Evolutionary conservation across 2,888 invertebrate genomes (phyloP), one percentile per base, ranked within the genome.

Genomic region (Dicranocentrus wangi): DNA sequence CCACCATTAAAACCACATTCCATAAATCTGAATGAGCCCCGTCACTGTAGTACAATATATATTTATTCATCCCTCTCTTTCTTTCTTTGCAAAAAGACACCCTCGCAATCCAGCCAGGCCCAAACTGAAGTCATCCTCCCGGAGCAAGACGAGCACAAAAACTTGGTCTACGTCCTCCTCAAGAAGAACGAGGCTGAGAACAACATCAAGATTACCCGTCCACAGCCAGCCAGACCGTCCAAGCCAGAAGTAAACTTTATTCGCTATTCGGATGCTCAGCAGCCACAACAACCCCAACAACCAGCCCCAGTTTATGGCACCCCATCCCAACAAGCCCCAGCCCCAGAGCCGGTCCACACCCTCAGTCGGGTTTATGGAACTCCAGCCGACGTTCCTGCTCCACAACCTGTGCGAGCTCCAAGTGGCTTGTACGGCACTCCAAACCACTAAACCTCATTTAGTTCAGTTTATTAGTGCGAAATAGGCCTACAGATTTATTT

Each of bases 231-330:
- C 66, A 93, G 93, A 88, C 95, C 94, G 84, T 92, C 93, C 89
- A 95, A 95, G 90, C 95, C 95, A 79, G 95, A 95, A 90, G 95
- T 95, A 79, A 95, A 95, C 92, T 95, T 95, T 92, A 95, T 93
- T 32, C 61, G 72, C 5, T 72, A 92, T 92, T 93, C 23, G 0
- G 51, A 72, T 27, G 72, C 27, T 19, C 25, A 39, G 21, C 32
- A 27, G 1, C 43, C 0, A 1, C 60, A 42, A 32, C 51, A 43
- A 61, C 43, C 61, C 19, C 32, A 32, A 32, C 32, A 32, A 32
- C 72, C 72, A 47, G 58, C 51, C 15, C 69, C 55, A 8, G 47
- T 47, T 47, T 53, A 53, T 53, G 53, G 53, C 3, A 53, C 21
- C 3, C 58, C 58, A 27, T 61, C 23, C 3, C 61, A 72, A 51